A percentile compares a stretch with the other conserved stretches of the same genome.
phyloP scores from a whole-genome alignment of 2,888 invertebrate genomes.

The Amitus sp. region DNA sequence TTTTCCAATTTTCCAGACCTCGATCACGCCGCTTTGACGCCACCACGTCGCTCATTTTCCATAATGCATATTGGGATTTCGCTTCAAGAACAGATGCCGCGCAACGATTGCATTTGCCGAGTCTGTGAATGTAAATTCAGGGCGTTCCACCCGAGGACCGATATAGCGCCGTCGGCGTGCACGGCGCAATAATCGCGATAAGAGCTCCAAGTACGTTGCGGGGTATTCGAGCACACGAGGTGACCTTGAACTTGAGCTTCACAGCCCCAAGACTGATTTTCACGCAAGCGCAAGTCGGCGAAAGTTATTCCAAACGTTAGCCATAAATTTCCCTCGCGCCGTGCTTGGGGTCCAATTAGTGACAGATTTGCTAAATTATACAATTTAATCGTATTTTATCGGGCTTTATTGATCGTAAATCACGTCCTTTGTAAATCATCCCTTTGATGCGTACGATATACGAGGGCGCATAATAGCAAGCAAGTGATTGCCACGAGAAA shows the following conservation, averaged over 20 bases:
- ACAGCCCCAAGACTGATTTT: slow-evolving; percentile 23
- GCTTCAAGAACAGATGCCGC: slow-evolving; percentile 22
- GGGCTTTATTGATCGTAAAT: neutral
- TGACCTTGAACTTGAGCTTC: slow-evolving; percentile 22
- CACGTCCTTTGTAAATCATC: neutral
- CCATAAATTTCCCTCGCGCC: slow-evolving; percentile 5
- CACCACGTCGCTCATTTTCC: too few species aligned
- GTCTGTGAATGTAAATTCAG: slow-evolving; percentile 27
- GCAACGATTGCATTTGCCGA: slow-evolving; percentile 26
- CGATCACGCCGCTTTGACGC: too few species aligned
- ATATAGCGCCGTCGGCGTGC: slow-evolving; percentile 18
- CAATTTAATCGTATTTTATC: neutral
- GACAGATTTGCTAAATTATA: neutral
- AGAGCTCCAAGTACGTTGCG: slow-evolving; percentile 14
- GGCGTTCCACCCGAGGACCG: slow-evolving; percentile 24
- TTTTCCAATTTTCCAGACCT: too few species aligned
- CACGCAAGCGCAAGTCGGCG: slow-evolving; percentile 28
- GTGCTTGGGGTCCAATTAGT: slow-evolving; percentile 1
- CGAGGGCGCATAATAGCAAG: too few species aligned
- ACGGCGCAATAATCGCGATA: slow-evolving; percentile 26
- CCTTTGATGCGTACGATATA: slow-evolving; percentile 8
- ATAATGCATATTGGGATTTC: too few species aligned
- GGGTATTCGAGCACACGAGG: slow-evolving; percentile 2
- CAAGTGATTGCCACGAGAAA: too few species aligned
- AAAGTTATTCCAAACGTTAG: slow-evolving; percentile 17